phyloP scores from a whole-genome alignment of 2,888 invertebrate genomes.

The Ptychoptera contaminata region DNA sequence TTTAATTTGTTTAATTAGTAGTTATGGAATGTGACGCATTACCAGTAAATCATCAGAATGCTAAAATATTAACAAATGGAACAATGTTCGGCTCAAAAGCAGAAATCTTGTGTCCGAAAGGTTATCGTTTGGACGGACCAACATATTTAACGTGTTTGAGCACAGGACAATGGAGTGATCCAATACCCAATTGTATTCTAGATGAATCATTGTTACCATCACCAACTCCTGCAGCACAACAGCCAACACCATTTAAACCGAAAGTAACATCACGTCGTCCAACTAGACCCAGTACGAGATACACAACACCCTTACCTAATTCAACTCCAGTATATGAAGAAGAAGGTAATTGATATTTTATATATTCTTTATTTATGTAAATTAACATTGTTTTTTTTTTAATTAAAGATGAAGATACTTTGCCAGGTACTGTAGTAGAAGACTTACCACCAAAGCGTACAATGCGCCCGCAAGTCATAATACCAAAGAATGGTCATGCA shows the following conservation, averaged over 20 bases:
- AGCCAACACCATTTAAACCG: constrained; percentile 23
- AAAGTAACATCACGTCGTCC: constrained; percentile 17
- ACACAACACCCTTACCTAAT: constrained; percentile 15
- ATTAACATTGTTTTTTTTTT: not conserved
- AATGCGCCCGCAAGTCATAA: constrained; percentile 19
- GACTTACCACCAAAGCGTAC: constrained; percentile 31
- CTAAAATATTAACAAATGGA: constrained; percentile 34
- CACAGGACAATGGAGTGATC: constrained; percentile 64
- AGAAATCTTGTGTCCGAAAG: constrained; percentile 56
- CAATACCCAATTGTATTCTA: constrained; percentile 57
- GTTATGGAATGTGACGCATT: constrained; percentile 60
- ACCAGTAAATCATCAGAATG: constrained; percentile 46
- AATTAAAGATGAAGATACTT: not conserved
- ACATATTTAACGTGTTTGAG: constrained; percentile 51
- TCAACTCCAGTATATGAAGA: constrained; percentile 22
- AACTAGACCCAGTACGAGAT: constrained; percentile 10
- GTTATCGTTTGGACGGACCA: constrained; percentile 52
- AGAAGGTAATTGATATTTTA: constrained; percentile 18
- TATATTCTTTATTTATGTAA: not conserved
- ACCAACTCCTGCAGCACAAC: constrained; percentile 21
- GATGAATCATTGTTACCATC: constrained; percentile 34
- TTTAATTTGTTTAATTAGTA: constrained; percentile 17
- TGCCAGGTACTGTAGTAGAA: constrained; percentile 31
- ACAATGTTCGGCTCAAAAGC: constrained; percentile 54
- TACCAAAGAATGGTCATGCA: constrained; percentile 22